Evolutionary conservation across 2,888 invertebrate species (phyloP).

Genomic region (Allygus modestus): DNA sequence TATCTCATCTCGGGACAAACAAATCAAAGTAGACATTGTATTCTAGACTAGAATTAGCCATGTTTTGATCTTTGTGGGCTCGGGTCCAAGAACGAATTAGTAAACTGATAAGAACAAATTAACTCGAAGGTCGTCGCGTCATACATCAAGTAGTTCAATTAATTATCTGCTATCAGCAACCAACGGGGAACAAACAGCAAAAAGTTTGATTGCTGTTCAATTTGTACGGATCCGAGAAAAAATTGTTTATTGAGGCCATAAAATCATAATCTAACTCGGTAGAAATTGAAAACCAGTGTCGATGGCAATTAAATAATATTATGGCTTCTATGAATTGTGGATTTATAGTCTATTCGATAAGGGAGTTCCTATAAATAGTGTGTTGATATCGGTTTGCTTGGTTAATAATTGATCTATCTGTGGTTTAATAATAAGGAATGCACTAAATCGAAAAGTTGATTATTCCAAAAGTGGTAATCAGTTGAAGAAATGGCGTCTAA

Average conservation of each 20-base stretch:
- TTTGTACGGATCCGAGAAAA: constrained; percentile 40
- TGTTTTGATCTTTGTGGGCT: constrained; percentile 2
- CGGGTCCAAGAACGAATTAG: constrained; percentile 16
- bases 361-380: no score
- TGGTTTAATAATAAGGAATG: no score
- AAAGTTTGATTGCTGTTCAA: constrained; percentile 39
- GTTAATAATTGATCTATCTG: no score
- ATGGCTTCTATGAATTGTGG: background rate
- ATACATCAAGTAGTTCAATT: background rate
- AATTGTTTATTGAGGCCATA: constrained; percentile 48
- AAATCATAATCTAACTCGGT: background rate
- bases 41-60: constrained; percentile 6
- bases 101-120: constrained; percentile 14
- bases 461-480: no score
- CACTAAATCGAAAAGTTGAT: no score
- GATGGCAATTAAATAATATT: background rate
- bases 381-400: no score
- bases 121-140: background rate
- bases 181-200: background rate
- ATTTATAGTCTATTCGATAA: background rate
- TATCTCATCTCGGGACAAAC: background rate
- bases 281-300: constrained; percentile 1
- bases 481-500: no score
- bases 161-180: constrained; percentile 6
- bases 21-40: constrained; percentile 22